Conservation (phyloP, 2,113 vertebrate genomes). For the Oreotrochilus melanogaster region DNA sequence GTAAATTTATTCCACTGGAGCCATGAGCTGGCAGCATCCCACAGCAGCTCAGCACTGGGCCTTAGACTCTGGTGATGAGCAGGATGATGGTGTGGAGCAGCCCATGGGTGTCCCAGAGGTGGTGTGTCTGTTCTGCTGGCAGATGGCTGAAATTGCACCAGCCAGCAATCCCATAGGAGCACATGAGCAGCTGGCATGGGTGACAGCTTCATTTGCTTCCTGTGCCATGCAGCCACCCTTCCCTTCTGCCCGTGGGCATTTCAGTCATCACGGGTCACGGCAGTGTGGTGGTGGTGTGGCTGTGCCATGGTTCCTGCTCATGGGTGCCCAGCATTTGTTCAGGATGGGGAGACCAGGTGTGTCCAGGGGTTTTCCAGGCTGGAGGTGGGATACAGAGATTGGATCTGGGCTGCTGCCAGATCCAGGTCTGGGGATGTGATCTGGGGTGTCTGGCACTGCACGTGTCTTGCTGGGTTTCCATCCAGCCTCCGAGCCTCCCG, state of each 20-base stretch:
- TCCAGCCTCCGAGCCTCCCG: background rate
- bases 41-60: background rate
- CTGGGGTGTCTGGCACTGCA: fast-evolving
- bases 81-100: fast-evolving
- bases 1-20: fast-evolving
- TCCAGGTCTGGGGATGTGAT: fast-evolving
- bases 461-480: fast-evolving
- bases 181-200: fast-evolving
- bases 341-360: fast-evolving
- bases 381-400: fast-evolving
- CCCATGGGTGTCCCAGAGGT: fast-evolving
- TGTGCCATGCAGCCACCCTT: fast-evolving
- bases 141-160: no score
- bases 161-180: fast-evolving
- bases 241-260: fast-evolving
- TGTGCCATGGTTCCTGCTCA: fast-evolving
- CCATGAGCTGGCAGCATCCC: background rate
- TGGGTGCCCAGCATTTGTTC: fast-evolving
- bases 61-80: fast-evolving
- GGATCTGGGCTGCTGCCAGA: background rate
- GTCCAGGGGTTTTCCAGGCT: fast-evolving
- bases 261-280: fast-evolving
- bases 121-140: fast-evolving
- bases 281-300: fast-evolving
- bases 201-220: fast-evolving